phyloP scores from a whole-genome alignment of 2,113 vertebrate species.

The Hipposideros armiger region DNA sequence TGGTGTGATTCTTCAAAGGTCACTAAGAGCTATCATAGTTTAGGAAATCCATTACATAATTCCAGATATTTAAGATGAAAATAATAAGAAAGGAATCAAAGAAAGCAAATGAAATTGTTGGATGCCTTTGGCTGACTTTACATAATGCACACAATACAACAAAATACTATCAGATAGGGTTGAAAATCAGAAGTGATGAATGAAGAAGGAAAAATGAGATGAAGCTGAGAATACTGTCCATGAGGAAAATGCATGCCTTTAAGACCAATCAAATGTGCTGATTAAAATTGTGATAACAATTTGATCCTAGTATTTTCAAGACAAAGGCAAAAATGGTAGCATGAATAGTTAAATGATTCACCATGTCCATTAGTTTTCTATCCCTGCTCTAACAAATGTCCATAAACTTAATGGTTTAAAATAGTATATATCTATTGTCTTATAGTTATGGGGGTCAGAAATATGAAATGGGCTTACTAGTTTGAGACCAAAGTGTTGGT shows the following conservation, averaged over 20 bases:
- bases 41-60: background rate
- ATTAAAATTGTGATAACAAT: background rate
- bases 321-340: background rate
- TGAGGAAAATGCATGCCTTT: background rate
- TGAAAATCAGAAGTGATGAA: constrained; percentile 19
- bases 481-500: background rate
- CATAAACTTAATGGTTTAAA: background rate
- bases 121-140: background rate
- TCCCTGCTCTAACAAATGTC: background rate
- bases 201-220: background rate
- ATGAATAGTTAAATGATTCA: background rate
- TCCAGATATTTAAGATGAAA: constrained; percentile 16
- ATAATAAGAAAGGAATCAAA: background rate
- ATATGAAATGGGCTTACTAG: background rate
- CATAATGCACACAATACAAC: background rate
- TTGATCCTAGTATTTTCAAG: background rate
- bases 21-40: constrained; percentile 1
- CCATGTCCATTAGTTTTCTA: background rate
- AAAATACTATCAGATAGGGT: background rate
- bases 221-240: background rate
- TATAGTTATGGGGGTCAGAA: background rate
- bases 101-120: background rate
- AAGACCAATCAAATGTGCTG: background rate
- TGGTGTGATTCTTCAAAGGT: constrained; percentile 39
- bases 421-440: background rate